Conservation (phyloP, 2,797 vertebrate genomes). For the Diplodus sargus region DNA sequence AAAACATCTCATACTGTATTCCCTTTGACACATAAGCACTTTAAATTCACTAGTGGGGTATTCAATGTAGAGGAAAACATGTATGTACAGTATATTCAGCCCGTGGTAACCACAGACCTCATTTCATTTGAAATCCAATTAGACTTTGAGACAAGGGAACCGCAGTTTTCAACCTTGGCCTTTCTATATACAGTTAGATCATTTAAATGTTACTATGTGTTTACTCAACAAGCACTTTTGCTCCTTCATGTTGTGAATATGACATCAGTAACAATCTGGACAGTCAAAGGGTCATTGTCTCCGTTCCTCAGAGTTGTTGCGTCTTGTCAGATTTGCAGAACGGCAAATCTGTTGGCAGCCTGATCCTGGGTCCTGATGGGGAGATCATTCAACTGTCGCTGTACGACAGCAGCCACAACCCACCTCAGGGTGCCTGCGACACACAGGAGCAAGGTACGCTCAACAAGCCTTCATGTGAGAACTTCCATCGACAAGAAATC, state of each 20-base stretch:
- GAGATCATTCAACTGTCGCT: constrained; percentile 80
- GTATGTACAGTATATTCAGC: no score
- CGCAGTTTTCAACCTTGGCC: no score
- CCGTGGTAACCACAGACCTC: no score
- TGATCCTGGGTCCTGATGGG: constrained; percentile 82
- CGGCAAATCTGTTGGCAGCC: constrained; percentile 66
- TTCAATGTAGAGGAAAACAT: no score
- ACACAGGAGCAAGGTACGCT: constrained; percentile 64
- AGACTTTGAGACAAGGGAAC: no score
- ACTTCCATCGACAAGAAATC: not conserved
- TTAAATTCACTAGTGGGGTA: no score
- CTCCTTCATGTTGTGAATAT: not conserved
- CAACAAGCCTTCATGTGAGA: no score
- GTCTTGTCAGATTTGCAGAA: constrained; percentile 78
- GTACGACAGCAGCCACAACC: constrained; percentile 57
- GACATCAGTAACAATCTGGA: no score
- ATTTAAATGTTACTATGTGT: not conserved
- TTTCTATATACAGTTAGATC: no score
- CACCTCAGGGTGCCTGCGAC: constrained; percentile 55
- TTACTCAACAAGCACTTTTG: not conserved
- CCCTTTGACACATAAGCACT: no score
- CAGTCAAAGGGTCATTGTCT: not conserved
- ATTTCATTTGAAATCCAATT: no score
- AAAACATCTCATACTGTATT: no score
- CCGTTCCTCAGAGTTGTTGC: not conserved